Evolutionary conservation across 2,113 vertebrate species (phyloP), one percentile per base, ranked within the genome.

Genomic region (Phasianus colchicus): DNA sequence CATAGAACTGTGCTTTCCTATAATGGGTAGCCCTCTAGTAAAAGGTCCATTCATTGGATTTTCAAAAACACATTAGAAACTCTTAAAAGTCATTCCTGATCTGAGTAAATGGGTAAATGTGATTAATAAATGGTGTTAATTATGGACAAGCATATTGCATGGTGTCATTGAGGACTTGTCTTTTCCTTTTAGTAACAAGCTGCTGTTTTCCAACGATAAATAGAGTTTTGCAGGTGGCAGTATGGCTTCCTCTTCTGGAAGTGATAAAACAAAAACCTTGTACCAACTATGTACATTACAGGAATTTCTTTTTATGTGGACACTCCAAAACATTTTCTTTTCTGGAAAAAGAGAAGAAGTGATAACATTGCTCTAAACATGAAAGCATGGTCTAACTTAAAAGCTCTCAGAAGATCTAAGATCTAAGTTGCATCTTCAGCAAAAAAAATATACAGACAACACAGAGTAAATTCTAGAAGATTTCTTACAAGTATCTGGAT

Each of bases 1-100:
- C 45, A 34, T 15, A 76, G 9, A 69, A 60, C 0, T 66, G 8
- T 0, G 7, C 11, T 87, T 92, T 78, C 6, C 20, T 57, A 0
- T 43, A 19, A 48, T 54, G 24, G 3, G 20, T 87, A 78, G 29
- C 7, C 4, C 13, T 43, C 15, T 48, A 72, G 30, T 52, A 75
- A 83, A 81, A 67, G 9, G 2, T 3, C 17, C 50, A 14, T 12
- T 24, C 17, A 42, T 30, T 60, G 15, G 17, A 50, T 71, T 93
- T 92, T 78, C 32, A 54, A 80, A 90, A 86, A 13, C 43, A 54
- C 4, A 13, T 32, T 50, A 79, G 47, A 83, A 83, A 42, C 30
- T 40, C 24, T 40, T 19, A 90, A 75, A 34, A 36, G 20, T 58
- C 83, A 80, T 42, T 85, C 58, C 63, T 42, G 16, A 38, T 69